Percentiles rank a stretch among this genome's conserved stretches.
Evolutionary conservation across 2,888 invertebrate species (phyloP).

Genomic region (Dasypolia templi): DNA sequence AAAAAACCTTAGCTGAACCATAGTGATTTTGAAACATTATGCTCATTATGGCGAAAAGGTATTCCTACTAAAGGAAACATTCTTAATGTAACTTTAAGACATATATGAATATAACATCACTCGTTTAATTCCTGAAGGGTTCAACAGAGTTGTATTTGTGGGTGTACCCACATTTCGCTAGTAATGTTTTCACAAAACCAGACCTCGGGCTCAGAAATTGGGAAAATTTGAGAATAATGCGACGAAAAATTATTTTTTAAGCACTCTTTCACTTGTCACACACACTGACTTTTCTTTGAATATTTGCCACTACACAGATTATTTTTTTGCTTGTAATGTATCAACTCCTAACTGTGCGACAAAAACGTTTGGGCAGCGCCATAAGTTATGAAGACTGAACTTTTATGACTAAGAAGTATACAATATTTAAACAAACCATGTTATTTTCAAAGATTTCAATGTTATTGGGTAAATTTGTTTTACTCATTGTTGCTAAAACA

Average conservation of each 20-base stretch:
- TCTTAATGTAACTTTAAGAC: neutral
- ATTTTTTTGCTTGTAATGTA: no score
- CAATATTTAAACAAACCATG: neutral
- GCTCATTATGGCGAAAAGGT: neutral
- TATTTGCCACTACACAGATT: no score
- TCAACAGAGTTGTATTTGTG: neutral
- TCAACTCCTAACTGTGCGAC: no score
- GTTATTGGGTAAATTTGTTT: slow-evolving; percentile 15
- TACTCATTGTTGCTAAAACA: neutral
- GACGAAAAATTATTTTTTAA: no score
- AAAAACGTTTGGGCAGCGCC: no score
- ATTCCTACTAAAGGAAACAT: neutral
- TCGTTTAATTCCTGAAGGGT: no score
- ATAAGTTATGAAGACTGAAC: neutral
- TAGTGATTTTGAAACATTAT: neutral
- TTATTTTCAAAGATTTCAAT: slow-evolving; percentile 18
- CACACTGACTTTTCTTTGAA: no score
- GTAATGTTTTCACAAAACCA: neutral
- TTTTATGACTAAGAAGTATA: slow-evolving; percentile 13
- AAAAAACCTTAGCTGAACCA: neutral
- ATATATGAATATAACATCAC: neutral
- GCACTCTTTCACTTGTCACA: no score
- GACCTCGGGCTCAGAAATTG: neutral
- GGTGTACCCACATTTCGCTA: neutral
- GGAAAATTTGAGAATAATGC: no score